These are phyloP conservation scores for Chrysolina americana DNA, from an alignment of 2,888 invertebrate species.

Conservation along the genomic window DNA sequence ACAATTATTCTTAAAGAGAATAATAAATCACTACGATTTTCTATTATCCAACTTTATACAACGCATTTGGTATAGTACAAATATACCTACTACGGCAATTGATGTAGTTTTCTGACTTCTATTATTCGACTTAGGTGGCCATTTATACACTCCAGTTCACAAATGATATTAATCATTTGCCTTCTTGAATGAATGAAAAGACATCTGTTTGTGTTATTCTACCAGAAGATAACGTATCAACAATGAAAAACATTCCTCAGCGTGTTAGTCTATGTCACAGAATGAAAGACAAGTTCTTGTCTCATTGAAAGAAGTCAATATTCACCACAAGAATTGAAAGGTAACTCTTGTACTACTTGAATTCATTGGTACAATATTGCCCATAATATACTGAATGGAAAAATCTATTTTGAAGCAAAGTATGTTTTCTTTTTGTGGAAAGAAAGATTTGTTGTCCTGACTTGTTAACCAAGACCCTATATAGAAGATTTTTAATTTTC, in stretches of 20 bases:
- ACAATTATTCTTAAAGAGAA: not conserved
- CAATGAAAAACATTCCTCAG: not conserved
- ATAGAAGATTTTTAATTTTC: too few relatives aligned
- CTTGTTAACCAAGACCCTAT: too few relatives aligned
- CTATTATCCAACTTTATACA: constrained; percentile 29
- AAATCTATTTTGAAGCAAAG: too few relatives aligned
- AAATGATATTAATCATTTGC: constrained; percentile 51
- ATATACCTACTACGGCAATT: constrained; percentile 39
- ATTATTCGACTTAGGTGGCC: constrained; percentile 53
- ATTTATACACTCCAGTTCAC: constrained; percentile 52
- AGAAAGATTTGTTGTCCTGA: too few relatives aligned
- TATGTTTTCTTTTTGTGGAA: too few relatives aligned
- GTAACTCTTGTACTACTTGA: too few relatives aligned
- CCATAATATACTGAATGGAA: too few relatives aligned
- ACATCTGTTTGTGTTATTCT: constrained; percentile 45
- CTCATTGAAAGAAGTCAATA: too few relatives aligned
- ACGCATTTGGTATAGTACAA: constrained; percentile 33
- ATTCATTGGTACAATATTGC: too few relatives aligned
- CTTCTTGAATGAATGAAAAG: constrained; percentile 51
- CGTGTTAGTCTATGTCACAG: not conserved
- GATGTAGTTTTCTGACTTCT: constrained; percentile 45
- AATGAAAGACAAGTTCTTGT: not conserved
- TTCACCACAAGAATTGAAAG: too few relatives aligned
- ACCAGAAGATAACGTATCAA: not conserved
- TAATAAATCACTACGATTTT: constrained; percentile 14